Evolutionary conservation across 2,797 vertebrate genomes (phyloP).

Genomic region (Alosa sapidissima): DNA sequence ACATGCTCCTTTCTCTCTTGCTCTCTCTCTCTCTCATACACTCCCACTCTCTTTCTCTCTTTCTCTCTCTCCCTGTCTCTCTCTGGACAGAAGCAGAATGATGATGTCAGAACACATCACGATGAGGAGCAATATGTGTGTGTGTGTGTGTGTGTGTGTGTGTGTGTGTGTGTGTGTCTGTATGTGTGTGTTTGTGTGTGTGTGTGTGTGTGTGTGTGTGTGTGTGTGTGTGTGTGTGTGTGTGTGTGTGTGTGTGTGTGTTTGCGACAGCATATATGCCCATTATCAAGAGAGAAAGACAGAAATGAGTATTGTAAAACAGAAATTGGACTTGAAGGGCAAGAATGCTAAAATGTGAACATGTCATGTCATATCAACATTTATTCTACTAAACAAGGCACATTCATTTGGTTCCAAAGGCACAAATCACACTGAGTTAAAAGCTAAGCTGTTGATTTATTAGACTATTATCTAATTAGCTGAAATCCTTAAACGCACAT

Average conservation of each 20-base stretch:
- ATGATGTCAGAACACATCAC: conserved; percentile 36
- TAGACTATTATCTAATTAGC: conserved; percentile 10
- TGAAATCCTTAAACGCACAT: conserved; percentile 16
- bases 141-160: not conserved
- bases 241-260: not conserved
- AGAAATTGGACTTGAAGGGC: not conserved
- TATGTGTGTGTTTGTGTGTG: not conserved
- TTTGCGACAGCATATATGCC: not conserved
- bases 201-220: not conserved
- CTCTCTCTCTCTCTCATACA: not conserved
- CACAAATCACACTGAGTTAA: not conserved
- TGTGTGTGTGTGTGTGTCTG: not conserved
- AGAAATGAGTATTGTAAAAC: not conserved
- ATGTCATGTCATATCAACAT: conserved; percentile 9
- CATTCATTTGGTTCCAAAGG: not conserved
- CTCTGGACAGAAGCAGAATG: conserved; percentile 44
- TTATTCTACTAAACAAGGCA: conserved; percentile 11
- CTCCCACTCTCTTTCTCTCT: not conserved
- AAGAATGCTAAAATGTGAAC: not conserved
- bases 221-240: not conserved
- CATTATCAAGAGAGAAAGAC: not conserved
- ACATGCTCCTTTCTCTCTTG: conserved; percentile 41
- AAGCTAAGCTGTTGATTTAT: conserved; percentile 13
- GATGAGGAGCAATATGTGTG: not conserved
- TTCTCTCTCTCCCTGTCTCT: not conserved